Conservation (phyloP, 2,888 invertebrate genomes). For the Stegana nigrithorax region DNA sequence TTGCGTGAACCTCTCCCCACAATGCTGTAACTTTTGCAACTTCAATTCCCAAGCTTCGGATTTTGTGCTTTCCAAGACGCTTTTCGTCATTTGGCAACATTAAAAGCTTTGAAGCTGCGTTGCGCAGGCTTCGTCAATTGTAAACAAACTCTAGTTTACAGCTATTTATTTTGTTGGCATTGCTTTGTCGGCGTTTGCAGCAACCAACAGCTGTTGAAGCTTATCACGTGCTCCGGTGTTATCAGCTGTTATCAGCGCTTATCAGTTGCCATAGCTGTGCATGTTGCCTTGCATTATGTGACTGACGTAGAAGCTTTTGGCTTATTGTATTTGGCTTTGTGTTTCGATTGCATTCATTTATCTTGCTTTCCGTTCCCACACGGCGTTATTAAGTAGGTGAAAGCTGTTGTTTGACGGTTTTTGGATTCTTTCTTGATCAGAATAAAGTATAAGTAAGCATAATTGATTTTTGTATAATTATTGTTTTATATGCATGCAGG, state of each 20-base stretch:
- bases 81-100: background rate
- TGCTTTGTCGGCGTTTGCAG: background rate
- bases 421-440: no score
- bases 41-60: background rate
- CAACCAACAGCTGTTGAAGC: constrained; percentile 11
- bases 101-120: background rate
- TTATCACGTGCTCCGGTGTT: background rate
- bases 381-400: no score
- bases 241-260: constrained; percentile 2
- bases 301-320: no score
- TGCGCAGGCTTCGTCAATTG: background rate
- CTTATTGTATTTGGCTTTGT: no score
- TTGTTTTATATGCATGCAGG: no score
- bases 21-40: background rate
- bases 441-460: no score
- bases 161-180: background rate
- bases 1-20: background rate
- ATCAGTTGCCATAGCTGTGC: constrained; percentile 4
- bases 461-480: no score
- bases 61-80: background rate
- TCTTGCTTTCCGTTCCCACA: no score
- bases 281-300: background rate
- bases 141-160: constrained; percentile 4
- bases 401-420: no score
- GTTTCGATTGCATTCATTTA: no score